Base-by-base conservation (phyloP, 2,113 vertebrate genomes). In the Gnathonemus longibarbis region DNA sequence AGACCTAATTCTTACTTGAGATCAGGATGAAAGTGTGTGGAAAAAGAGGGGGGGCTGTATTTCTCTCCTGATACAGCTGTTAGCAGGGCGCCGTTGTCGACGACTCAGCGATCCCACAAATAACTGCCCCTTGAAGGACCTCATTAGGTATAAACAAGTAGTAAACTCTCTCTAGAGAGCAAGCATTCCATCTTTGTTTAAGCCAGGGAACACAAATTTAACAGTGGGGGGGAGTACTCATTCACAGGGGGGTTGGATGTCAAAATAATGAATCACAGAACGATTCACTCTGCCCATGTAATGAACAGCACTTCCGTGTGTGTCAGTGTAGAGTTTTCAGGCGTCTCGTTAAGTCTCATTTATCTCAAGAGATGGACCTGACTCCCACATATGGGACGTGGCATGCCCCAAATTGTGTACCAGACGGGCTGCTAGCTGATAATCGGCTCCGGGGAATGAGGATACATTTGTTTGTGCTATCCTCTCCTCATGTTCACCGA, bases 131-230 rank as follows among this genome's bases (percentile, higher is more conserved):
- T 84, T 46, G 45, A 9, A 46, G 42, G 35, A 84, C 39, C 83
- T 84, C 83, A 84, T 84, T 84, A 84, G 83, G 21, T 84, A 21
- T 48, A 46, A 84, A 46, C 83, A 84, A 80, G 39, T n/a, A 46
- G 83, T 84, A 84, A 84, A 84, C 42, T 84, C 19, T n/a, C 80
- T 48, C 19, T 46, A 84, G 45, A 21, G 83, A 46, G 8, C 83
- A 48, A 46, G 39, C 42, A 24, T 45, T 84, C 83, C 62, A 42
- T 56, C 42, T 80, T 48, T 46, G 39, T 46, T 84, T 84, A 84
- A 84, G n/a, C n/a, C n/a, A n/a, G 21, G 83, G 83, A 84, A 84
- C 19, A n/a, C 39, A 84, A 39, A 84, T 39, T 48, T 84, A 84
- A 84, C 83, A 84, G 83, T 84, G 19, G 77, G 42, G 77, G 66